Base-by-base conservation (phyloP, 2,113 vertebrate species). In the Jacana jacana region DNA sequence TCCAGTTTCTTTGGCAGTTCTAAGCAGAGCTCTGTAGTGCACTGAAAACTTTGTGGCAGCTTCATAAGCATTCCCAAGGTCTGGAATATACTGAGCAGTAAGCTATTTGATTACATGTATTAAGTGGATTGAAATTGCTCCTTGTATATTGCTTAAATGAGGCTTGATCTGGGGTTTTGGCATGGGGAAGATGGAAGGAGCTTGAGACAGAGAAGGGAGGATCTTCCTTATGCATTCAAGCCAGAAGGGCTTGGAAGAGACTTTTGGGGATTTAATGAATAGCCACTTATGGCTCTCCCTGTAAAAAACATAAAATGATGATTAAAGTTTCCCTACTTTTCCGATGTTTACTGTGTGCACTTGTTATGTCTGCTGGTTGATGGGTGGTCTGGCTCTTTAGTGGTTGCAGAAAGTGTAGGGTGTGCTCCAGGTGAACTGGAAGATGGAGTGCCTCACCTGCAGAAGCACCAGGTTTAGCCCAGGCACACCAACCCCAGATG, bases 401-500 rank as follows among this genome's bases (percentile, higher is more conserved):
- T 0, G 0, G 19, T 64, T 78, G 42, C 18, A 57, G 66, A 40
- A 80, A 49, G 11, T 13, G 8, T 37, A 31, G 40, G 4, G 8
- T 75, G 72, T 84, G 18, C 66, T 87, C n/a, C 51, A 24, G 81
- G 19, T 54, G 55, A 81, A 49, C 37, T 69, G 65, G 48, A 63
- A 55, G 48, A 35, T 0, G 8, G 4, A 54, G 19, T 27, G 33
- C 11, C n/a, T 54, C 5, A 10, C 52, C 24, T 80, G 64, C 46
- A 78, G 71, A 81, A 91, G 25, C 9, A n/a, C 23, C 0, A 0
- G 10, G 3, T 17, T 87, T 82, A 39, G 48, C 24, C 23, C 33
- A 86, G 69, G 28, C 16, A 22, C 0, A 0, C 31, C n/a, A 85
- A 55, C 48, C 8, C 14, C 28, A 44, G 27, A 35, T 0, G 0